phyloP scores from a whole-genome alignment of 2,113 vertebrate genomes.

The Datnioides undecimradiatus region DNA sequence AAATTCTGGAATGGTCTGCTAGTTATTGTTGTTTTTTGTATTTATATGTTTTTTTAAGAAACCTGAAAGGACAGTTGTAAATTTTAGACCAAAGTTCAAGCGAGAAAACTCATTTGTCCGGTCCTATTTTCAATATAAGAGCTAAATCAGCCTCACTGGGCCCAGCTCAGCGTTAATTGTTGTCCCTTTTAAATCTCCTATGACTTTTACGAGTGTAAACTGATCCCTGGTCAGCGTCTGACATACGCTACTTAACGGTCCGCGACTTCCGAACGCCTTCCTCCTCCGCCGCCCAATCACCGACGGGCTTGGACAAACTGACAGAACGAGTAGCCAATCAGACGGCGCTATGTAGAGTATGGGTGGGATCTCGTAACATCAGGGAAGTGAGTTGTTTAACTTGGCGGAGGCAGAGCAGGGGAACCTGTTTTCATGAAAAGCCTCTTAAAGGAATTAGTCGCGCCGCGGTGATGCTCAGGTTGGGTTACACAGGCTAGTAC shows the following conservation, averaged over 20 bases:
- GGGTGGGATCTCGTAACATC: conserved; percentile 53
- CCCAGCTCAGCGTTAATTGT: conserved; percentile 11
- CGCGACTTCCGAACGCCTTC: background rate
- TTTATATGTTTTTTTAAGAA: too few relatives aligned
- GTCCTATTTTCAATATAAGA: background rate
- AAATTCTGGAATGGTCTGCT: too few relatives aligned
- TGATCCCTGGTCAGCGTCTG: conserved; percentile 28
- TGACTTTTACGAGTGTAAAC: conserved; percentile 4
- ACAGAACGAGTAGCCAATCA: conserved; percentile 64
- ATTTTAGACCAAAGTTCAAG: conserved; percentile 65
- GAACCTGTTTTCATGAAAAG: conserved; percentile 17
- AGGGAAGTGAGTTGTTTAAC: conserved; percentile 70
- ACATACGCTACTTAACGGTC: conserved; percentile 46
- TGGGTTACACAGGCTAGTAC: background rate
- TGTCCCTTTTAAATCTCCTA: accelerated
- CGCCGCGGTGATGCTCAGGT: background rate
- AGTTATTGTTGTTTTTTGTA: too few relatives aligned
- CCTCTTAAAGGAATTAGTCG: background rate
- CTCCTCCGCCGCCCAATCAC: conserved; percentile 65
- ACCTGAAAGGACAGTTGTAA: too few relatives aligned
- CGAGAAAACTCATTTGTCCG: conserved; percentile 19
- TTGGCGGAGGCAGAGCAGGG: background rate
- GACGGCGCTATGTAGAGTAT: background rate
- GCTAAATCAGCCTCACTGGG: background rate
- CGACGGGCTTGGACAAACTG: background rate